Evolutionary conservation across 2,797 vertebrate species (phyloP).

Genomic region (Cygnus olor): DNA sequence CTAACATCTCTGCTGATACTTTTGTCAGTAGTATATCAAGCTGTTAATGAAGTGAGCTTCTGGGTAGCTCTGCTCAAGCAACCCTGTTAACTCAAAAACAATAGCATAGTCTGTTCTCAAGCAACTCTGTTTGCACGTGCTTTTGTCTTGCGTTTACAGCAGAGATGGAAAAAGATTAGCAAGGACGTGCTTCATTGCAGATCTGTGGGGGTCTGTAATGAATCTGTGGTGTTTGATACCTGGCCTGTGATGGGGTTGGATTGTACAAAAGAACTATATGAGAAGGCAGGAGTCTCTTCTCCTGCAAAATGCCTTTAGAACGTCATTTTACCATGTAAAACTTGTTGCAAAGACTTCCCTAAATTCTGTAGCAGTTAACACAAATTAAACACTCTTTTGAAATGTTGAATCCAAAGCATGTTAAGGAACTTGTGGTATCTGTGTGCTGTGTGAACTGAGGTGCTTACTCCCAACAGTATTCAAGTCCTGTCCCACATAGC

Average conservation of each 20-base stretch:
- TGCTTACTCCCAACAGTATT: not conserved
- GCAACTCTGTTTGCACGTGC: not conserved
- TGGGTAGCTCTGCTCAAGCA: not conserved
- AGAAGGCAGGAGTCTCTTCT: not conserved
- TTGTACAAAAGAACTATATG: not conserved
- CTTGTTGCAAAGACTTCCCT: not conserved
- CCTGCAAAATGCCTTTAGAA: not conserved
- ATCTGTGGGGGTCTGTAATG: not conserved
- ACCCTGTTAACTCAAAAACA: not conserved
- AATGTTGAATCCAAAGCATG: not conserved
- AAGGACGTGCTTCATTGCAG: not conserved
- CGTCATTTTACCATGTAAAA: not conserved
- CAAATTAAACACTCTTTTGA: not conserved
- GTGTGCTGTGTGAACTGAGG: not conserved
- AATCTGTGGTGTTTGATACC: not conserved
- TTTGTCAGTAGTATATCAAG: not conserved
- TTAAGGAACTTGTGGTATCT: not conserved
- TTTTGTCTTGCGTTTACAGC: not conserved
- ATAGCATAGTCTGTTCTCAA: not conserved
- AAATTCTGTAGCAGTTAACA: not conserved
- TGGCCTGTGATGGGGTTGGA: not conserved
- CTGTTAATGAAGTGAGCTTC: not conserved
- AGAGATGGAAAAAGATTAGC: not conserved
- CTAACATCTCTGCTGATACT: not conserved
- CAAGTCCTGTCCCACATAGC: not conserved